Evolutionary conservation across 2,113 vertebrate genomes (phyloP).

Genomic region (Callorhinus ursinus): DNA sequence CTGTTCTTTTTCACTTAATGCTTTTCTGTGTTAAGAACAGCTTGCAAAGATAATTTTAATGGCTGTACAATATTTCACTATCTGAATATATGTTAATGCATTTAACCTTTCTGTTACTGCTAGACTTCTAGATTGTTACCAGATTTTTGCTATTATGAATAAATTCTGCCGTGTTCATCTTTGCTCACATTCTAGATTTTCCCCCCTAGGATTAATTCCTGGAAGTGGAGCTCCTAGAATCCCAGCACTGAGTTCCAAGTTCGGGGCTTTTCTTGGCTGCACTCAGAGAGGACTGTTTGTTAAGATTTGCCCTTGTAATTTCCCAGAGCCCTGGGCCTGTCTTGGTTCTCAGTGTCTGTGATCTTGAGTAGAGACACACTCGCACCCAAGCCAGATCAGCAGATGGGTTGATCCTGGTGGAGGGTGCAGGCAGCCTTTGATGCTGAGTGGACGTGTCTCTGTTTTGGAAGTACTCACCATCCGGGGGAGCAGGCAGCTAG

Average conservation of each 20-base stretch:
- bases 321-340: background rate
- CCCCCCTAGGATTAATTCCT: conserved; percentile 54
- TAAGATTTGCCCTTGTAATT: background rate
- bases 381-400: background rate
- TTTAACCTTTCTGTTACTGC: background rate
- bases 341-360: background rate
- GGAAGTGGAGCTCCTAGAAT: conserved; percentile 65
- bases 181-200: conserved; percentile 47
- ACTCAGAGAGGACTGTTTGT: background rate
- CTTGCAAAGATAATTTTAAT: background rate
- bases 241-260: background rate
- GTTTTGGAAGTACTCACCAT: background rate
- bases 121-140: conserved; percentile 49
- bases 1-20: background rate
- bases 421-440: background rate
- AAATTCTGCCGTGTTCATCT: conserved; percentile 25
- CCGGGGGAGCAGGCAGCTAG: background rate
- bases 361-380: background rate
- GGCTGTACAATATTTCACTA: background rate
- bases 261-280: conserved; percentile 42
- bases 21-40: background rate
- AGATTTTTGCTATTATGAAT: conserved; percentile 35
- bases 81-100: background rate
- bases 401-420: background rate
- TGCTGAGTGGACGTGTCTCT: background rate